phyloP scores from a whole-genome alignment of 1,140 invertebrate genomes.

The Trichonephila inaurata region DNA sequence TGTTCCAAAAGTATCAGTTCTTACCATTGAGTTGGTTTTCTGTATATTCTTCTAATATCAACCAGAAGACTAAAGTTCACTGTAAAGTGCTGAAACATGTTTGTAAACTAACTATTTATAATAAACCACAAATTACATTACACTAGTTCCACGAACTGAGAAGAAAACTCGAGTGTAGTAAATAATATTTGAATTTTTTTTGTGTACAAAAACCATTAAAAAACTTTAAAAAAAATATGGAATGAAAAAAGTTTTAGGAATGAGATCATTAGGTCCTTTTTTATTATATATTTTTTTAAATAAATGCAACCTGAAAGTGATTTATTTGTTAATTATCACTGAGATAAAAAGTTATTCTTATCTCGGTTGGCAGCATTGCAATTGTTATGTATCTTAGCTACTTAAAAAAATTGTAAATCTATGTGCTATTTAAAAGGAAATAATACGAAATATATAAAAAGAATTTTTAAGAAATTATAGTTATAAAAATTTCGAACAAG shows the following conservation, averaged over 20 bases:
- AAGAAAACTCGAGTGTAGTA: not conserved
- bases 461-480: no score
- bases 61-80: not conserved
- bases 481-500: no score
- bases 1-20: constrained; percentile 46
- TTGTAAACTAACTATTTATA: not conserved
- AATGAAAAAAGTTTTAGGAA: not conserved
- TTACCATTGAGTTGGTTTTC: not conserved
- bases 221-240: not conserved
- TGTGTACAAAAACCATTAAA: not conserved
- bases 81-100: constrained; percentile 3
- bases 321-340: not conserved
- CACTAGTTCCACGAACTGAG: not conserved
- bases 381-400: no score
- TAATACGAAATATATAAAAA: no score
- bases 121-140: not conserved
- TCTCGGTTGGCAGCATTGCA: no score
- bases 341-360: no score
- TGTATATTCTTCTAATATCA: constrained; percentile 36
- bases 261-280: not conserved
- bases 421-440: no score
- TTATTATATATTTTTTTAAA: not conserved
- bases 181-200: not conserved
- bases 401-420: no score
- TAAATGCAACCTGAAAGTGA: not conserved